Conservation (phyloP, 92 coral and sea anemone species). For the Desmophyllum pertusum region DNA sequence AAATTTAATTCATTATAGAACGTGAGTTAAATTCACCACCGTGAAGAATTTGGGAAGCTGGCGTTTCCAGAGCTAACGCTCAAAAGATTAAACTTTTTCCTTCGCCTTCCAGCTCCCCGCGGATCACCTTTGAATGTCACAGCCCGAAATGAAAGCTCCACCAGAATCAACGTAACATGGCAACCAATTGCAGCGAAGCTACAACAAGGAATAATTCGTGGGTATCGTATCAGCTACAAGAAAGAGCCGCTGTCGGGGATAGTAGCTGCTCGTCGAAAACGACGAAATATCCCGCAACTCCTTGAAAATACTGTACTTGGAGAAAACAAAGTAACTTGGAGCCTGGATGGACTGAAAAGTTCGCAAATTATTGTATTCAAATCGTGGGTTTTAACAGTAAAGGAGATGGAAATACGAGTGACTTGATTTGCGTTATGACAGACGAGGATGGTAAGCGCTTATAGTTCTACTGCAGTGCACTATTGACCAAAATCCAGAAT, state of each 20-base stretch:
- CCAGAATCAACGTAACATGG: constrained; percentile 52
- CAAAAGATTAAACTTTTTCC: no score
- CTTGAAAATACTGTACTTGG: neutral
- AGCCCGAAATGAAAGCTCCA: constrained; percentile 35
- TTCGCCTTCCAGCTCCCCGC: constrained; percentile 38
- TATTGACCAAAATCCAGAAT: no score
- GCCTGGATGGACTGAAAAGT: constrained; percentile 40
- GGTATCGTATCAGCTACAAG: constrained; percentile 44
- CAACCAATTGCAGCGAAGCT: constrained; percentile 19
- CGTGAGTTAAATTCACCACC: no score
- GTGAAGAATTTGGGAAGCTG: no score
- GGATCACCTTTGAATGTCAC: constrained; percentile 42
- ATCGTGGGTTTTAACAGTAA: constrained; percentile 48
- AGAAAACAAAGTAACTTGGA: constrained; percentile 1
- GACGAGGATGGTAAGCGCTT: constrained; percentile 40
- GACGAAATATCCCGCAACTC: neutral
- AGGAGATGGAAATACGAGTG: constrained; percentile 39
- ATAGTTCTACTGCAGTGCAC: no score
- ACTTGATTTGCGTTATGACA: constrained; percentile 16
- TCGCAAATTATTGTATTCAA: constrained; percentile 49
- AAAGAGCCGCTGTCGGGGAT: neutral
- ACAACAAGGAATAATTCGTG: constrained; percentile 51
- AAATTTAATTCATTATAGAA: no score
- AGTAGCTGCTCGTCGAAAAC: constrained; percentile 7
- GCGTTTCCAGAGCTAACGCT: neutral